Evolutionary conservation across 2,113 vertebrate genomes (phyloP).

Genomic region (human (Homo sapiens)): GRCh38 chr11:28399501-28400000

Average conservation of each 20-base stretch:
- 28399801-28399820: neutral
- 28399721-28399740: neutral
- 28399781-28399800: neutral
- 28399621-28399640: neutral
- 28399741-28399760: slow-evolving; percentile 40
- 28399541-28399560: neutral
- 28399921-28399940: neutral
- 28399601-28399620: neutral
- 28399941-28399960: slow-evolving; percentile 1
- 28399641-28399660: neutral
- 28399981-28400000: slow-evolving; percentile 14
- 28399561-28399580: neutral
- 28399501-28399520: neutral
- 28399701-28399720: slow-evolving; percentile 33
- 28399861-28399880: neutral
- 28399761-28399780: neutral
- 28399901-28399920: slow-evolving; percentile 30
- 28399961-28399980: slow-evolving; percentile 17
- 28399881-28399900: neutral
- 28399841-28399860: slow-evolving; percentile 6
- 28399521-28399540: neutral
- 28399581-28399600: neutral
- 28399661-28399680: neutral
- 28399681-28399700: neutral
- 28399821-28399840: neutral